Percentiles rank a stretch among this genome's conserved stretches.
phyloP scores from a whole-genome alignment of 2,888 invertebrate genomes.

The Paralinhomoeus sp. region DNA sequence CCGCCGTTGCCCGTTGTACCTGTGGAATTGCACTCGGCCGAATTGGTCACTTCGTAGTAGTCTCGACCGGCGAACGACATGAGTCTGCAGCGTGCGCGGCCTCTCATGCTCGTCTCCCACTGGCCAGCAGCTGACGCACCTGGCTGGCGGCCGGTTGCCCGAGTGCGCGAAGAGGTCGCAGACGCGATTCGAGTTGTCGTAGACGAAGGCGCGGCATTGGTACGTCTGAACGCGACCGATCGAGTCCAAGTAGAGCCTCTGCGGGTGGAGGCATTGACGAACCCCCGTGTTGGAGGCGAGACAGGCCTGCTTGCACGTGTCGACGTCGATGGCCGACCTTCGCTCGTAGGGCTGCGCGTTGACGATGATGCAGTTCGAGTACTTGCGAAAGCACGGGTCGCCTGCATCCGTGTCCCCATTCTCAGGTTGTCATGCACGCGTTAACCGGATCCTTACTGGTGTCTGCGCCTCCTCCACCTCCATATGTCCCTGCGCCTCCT shows the following conservation, averaged over 20 bases:
- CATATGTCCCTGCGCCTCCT: too few relatives aligned
- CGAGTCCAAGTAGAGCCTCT: too few relatives aligned
- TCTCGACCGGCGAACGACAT: conserved; percentile 2
- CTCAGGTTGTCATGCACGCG: too few relatives aligned
- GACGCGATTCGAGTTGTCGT: conserved; percentile 22
- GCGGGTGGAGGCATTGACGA: too few relatives aligned
- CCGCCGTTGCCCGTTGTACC: not conserved
- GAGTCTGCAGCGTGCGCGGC: not conserved
- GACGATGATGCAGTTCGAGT: conserved; percentile 20
- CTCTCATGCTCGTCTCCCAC: not conserved
- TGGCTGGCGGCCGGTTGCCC: conserved; percentile 17
- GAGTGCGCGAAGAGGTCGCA: conserved; percentile 25
- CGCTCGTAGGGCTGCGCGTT: conserved; percentile 25
- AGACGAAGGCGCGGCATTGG: conserved; percentile 23
- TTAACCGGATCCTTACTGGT: too few relatives aligned
- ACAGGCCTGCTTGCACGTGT: conserved; percentile 19
- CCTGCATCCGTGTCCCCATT: too few relatives aligned
- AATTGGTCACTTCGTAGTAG: conserved; percentile 5
- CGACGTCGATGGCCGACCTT: conserved; percentile 10
- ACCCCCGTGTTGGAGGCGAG: conserved; percentile 13
- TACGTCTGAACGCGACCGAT: too few relatives aligned
- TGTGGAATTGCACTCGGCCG: not conserved
- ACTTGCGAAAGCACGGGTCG: conserved; percentile 23
- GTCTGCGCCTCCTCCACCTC: too few relatives aligned
- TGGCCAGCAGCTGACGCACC: conserved; percentile 2